A percentile compares a stretch with the other conserved stretches of the same genome.
Evolutionary conservation across 2,888 invertebrate genomes (phyloP).

Genomic region (Lissonota sp.): DNA sequence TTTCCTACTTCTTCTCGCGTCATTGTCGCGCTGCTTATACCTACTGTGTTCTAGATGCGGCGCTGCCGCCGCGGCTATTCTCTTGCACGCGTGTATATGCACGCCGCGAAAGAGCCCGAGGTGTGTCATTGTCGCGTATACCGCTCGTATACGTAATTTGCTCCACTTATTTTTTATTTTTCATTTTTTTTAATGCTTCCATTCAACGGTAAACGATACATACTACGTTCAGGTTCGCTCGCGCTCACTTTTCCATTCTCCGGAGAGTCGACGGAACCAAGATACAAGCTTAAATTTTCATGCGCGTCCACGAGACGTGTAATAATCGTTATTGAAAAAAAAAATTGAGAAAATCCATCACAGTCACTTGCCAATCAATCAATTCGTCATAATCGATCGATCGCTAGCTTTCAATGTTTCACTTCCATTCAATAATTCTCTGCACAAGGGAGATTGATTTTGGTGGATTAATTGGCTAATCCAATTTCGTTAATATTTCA

Average conservation of each 20-base stretch:
- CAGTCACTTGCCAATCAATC: constrained; percentile 26
- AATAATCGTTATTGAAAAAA: constrained; percentile 21
- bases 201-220: constrained; percentile 49
- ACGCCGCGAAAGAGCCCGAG: constrained; percentile 69
- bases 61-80: constrained; percentile 42
- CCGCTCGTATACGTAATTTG: constrained; percentile 72
- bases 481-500: too few relatives aligned
- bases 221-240: constrained; percentile 50
- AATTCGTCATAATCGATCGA: constrained; percentile 21
- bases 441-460: too few relatives aligned
- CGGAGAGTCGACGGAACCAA: neutral
- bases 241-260: constrained; percentile 50
- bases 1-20: constrained; percentile 39
- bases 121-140: constrained; percentile 76
- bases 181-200: constrained; percentile 33
- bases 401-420: neutral
- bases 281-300: constrained; percentile 17
- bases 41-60: neutral
- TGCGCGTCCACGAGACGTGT: constrained; percentile 1
- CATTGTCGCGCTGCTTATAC: constrained; percentile 57
- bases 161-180: constrained; percentile 68
- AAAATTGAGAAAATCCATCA: constrained; percentile 3
- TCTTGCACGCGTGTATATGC: constrained; percentile 47
- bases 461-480: too few relatives aligned
- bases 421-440: too few relatives aligned